Evolutionary conservation across 2,113 vertebrate species (phyloP), one percentile per base, ranked within the genome.

Genomic region (Nyctereutes procyonoides): DNA sequence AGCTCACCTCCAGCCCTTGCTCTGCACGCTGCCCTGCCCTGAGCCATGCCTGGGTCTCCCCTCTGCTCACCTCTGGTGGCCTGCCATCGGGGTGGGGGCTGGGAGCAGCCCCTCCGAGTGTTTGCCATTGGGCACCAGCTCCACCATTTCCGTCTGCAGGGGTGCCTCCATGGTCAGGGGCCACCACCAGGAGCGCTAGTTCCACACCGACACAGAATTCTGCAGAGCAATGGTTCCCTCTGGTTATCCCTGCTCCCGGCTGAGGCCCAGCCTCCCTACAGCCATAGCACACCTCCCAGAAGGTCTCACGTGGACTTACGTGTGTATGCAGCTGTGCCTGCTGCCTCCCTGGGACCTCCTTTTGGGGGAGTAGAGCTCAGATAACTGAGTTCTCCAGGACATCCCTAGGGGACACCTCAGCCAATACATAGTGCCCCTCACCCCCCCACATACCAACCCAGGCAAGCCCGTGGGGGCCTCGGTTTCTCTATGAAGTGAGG

Each of bases 61-160:
- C 28, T 5, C 24, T 0, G 13, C 97, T 96, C 97, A 99, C 99
- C 98, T 99, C 97, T 98, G 98, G 80, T 90, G 93, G 0, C 97
- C 83, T n/a, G 98, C 35, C 0, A 79, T 80, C 5, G 98, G 94
- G 38, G 96, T 1, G 9, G 97, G 0, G 0, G 93, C 97, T 0
- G 98, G 1, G 0, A 94, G 97, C 1, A 98, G 96, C 0, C 88
- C 80, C 0, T 98, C 95, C 0, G 95, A 0, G 8, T 99, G 99
- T 74, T 99, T 99, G 95, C 99, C 99, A 0, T 99, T 99, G 95
- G 99, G 99, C 62, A 99, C 98, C 97, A 99, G 97, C 38, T 99
- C 99, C 96, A 99, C 98, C 99, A 99, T 99, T 97, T 99, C 99
- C 0, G 98, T 97, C 98, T 99, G 98, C 73, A 99, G 95, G 58